These are phyloP conservation scores for Tillus elongatus DNA, from an alignment of 2,888 invertebrate genomes.

Conservation along the genomic window DNA sequence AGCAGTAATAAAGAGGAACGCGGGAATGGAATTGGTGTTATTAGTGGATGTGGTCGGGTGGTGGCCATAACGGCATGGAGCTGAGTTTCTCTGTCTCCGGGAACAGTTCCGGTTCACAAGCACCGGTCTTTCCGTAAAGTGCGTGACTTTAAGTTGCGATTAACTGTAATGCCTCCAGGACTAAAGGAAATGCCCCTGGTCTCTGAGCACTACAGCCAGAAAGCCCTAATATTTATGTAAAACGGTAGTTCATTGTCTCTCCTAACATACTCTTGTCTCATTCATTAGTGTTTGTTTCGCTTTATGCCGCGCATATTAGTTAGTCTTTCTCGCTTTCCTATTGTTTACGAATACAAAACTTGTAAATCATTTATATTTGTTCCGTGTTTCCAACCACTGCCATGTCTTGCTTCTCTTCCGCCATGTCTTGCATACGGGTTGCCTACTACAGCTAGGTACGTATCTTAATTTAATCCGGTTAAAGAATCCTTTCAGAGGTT, in stretches of 20 bases:
- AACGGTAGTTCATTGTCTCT: conserved; percentile 2
- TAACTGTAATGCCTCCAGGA: conserved; percentile 1
- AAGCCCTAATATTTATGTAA: neutral
- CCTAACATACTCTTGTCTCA: neutral
- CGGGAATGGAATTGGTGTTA: conserved; percentile 3
- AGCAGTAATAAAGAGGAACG: conserved; percentile 1
- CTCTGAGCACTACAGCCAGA: neutral
- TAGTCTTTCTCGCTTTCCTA: too few relatives aligned
- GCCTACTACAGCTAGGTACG: too few relatives aligned
- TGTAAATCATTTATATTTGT: too few relatives aligned
- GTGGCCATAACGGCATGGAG: conserved; percentile 2
- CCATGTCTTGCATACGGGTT: too few relatives aligned
- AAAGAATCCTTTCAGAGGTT: too few relatives aligned
- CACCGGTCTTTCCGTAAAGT: conserved; percentile 15
- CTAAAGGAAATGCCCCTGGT: conserved; percentile 1
- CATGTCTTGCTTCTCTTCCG: too few relatives aligned
- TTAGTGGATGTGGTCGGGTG: conserved; percentile 2
- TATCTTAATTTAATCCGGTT: too few relatives aligned
- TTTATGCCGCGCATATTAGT: too few relatives aligned
- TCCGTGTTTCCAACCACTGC: too few relatives aligned
- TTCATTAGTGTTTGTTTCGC: too few relatives aligned
- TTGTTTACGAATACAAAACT: too few relatives aligned
- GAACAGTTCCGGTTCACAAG: conserved; percentile 16
- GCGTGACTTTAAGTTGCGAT: conserved; percentile 12
- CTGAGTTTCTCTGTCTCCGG: conserved; percentile 10